Evolutionary conservation across 2,888 invertebrate species (phyloP), one percentile per base, ranked within the genome.

Genomic region (Polyommatus icarus): DNA sequence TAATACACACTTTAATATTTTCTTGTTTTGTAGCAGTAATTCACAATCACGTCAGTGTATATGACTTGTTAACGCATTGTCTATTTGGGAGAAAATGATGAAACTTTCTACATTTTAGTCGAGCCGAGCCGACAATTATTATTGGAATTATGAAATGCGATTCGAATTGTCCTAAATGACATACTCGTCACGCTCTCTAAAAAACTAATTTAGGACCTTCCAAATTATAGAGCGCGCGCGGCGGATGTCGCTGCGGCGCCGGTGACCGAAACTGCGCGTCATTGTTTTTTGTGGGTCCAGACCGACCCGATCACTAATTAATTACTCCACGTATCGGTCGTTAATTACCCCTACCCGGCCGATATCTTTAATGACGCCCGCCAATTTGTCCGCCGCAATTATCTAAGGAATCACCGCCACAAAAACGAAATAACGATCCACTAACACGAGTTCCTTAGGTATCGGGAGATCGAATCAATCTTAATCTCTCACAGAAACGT

Each of bases 291-390:
- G 91, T 93, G 86, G 87, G 86, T 87, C 87, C 87, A 87, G 89
- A 88, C 88, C 86, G 84, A 89, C 85, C 86, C 86, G 86, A 83
- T 88, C 90, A 85, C 91, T 93, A 94, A 94, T 94, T 94, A 94
- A 94, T 94, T 94, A 94, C 92, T 93, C 92, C 91, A 91, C 91
- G 90, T 93, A 94, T 94, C 91, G 93, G 92, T 93, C 93, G 92
- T 93, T 94, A 93, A 94, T 94, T 94, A 93, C 88, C 85, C 84
- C 86, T 84, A 83, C 67, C 86, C 88, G 87, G 86, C 88, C 85
- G 87, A 87, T 89, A 86, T 84, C 89, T 88, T 87, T 91, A 93
- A 92, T 91, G 92, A 92, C 89, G 90, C 87, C 84, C 88, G 86
- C 89, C 91, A 92, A 93, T 94, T 93, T 93, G 93, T 92, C 92